Percentiles rank a stretch among this genome's conserved stretches.
phyloP scores from a whole-genome alignment of 1,140 invertebrate genomes.

The Euborellia annulipes region DNA sequence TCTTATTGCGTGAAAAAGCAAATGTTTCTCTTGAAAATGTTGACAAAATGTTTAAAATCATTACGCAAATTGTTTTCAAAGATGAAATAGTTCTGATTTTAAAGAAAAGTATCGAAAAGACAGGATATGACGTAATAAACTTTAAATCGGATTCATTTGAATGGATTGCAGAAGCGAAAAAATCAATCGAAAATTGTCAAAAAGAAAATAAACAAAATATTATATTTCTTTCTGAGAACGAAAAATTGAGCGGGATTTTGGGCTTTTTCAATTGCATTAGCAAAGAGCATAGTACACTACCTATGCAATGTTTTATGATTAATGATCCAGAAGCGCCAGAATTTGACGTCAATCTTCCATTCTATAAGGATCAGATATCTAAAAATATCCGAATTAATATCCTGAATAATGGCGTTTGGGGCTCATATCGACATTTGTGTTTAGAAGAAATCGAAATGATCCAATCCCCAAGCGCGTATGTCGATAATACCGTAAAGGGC shows the following conservation, averaged over 20 bases:
- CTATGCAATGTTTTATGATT: too few species aligned
- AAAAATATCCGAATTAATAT: conserved; percentile 37
- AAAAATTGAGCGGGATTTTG: conserved; percentile 54
- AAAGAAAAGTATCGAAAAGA: too few species aligned
- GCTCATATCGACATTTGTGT: conserved; percentile 55
- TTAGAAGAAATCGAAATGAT: conserved; percentile 29
- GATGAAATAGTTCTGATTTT: too few species aligned
- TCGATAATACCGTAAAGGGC: conserved; percentile 60
- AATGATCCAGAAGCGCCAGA: too few species aligned
- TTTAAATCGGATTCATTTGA: neutral
- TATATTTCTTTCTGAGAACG: conserved; percentile 40
- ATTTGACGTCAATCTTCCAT: too few species aligned
- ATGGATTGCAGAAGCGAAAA: conserved; percentile 25
- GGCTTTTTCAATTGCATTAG: conserved; percentile 62
- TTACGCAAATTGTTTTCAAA: too few species aligned
- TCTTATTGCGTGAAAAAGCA: too few species aligned
- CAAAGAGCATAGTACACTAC: conserved; percentile 34
- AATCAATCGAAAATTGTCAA: conserved; percentile 30
- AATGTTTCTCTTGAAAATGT: too few species aligned
- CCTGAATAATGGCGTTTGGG: conserved; percentile 55
- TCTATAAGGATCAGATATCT: too few species aligned
- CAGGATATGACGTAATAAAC: too few species aligned
- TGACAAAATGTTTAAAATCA: too few species aligned
- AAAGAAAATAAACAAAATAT: conserved; percentile 20
- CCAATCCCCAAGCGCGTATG: conserved; percentile 48